Evolutionary conservation across 2,888 invertebrate genomes (phyloP), one percentile per base, ranked within the genome.

Genomic region (Tetanocera ferruginea): DNA sequence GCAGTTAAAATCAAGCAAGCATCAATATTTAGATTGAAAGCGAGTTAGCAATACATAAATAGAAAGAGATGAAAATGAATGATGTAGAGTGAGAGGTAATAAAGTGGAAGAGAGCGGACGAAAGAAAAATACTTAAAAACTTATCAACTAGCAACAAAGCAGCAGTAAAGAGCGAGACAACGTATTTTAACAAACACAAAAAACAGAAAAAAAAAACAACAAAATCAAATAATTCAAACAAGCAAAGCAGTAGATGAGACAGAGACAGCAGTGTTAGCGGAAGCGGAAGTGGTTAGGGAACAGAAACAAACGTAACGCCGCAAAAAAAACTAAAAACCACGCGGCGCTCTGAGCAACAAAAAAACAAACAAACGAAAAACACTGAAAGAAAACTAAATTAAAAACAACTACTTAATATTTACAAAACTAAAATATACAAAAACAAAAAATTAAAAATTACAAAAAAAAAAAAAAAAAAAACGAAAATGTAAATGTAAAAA

Each of bases 1-100:
- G 43, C 62, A 79, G 74, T 62, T 74, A 76, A 73, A 80, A 52
- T 57, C 19, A 31, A n/a, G 31, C n/a, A 64, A 11, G 34, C 64
- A 34, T 34, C 25, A 31, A 64, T 31, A n/a, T 31, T 31, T 17
- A 64, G 37, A 43, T 67, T 23, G 34, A 67, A 19, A 67, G 67
- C 34, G 43, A 43, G 43, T 19, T n/a, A 43, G 43, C 34, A 43
- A 4, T 19, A 67, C 34, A 67, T 14, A 67, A 43, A 17, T 11
- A 77, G 76, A 66, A 17, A 43, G 60, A 69, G 57, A 76, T 28
- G 69, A 55, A 25, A 76, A 60, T 23, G 19, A 70, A 55, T 72
- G 51, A 28, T 49, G 77, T 51, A 76, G 70, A 52, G 5, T 74
- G 52, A 71, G 37, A 75, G 60, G 72, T 76, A 60, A 62, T 73